These are phyloP conservation scores for Amiota minor DNA, from an alignment of 2,888 invertebrate species.

Conservation along the genomic window DNA sequence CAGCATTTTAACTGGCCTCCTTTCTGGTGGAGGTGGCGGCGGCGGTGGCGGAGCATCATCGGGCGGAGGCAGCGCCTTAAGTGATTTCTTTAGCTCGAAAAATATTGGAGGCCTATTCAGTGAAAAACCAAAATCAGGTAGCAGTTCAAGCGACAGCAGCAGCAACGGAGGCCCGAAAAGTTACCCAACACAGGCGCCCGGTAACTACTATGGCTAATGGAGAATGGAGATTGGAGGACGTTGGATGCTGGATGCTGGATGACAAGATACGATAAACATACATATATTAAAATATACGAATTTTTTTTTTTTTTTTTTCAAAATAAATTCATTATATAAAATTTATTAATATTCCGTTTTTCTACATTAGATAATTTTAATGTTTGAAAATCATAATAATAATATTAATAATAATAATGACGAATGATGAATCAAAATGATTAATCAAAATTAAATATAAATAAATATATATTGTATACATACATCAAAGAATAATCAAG, in stretches of 20 bases:
- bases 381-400: neutral
- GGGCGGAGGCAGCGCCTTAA: conserved; percentile 52
- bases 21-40: conserved; percentile 55
- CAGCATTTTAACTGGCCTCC: conserved; percentile 57
- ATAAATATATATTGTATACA: neutral
- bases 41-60: conserved; percentile 38
- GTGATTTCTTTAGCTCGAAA: conserved; percentile 69
- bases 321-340: conserved; percentile 44
- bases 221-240: too few species aligned
- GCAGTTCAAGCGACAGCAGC: conserved; percentile 44
- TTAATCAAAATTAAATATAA: conserved; percentile 1
- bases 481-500: neutral
- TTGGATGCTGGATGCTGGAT: too few species aligned
- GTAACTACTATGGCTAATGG: conserved; percentile 56
- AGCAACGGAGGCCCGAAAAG: conserved; percentile 57
- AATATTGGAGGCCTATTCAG: conserved; percentile 72
- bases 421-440: neutral
- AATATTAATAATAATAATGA: neutral
- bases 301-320: conserved; percentile 21
- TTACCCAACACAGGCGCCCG: conserved; percentile 72
- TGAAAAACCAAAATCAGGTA: conserved; percentile 66
- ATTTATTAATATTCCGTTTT: neutral
- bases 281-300: too few species aligned
- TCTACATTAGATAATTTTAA: neutral
- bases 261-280: too few species aligned